These are phyloP conservation scores for Psittacula derbiana DNA, from an alignment of 2,797 vertebrate genomes.

Conservation along the genomic window DNA sequence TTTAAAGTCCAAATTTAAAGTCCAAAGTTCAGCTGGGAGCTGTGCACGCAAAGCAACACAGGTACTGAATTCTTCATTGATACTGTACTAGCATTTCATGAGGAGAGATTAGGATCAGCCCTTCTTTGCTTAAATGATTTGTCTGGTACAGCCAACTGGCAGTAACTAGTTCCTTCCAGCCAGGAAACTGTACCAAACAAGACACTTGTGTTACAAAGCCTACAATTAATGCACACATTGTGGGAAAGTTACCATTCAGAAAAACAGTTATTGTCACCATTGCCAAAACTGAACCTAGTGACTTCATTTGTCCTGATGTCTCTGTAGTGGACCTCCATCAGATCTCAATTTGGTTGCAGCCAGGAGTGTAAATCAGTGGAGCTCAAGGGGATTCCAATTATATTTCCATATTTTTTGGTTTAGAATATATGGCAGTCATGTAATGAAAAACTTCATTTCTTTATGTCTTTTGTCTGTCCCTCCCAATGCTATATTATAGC, in stretches of 20 bases:
- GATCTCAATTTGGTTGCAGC: not conserved
- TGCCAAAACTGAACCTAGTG: not conserved
- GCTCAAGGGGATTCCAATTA: not conserved
- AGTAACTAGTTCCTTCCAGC: not conserved
- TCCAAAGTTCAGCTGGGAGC: not conserved
- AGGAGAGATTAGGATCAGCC: conserved; percentile 65
- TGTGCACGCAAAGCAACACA: not conserved
- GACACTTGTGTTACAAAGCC: not conserved
- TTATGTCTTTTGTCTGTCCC: not conserved
- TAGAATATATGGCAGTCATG: not conserved
- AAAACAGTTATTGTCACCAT: not conserved
- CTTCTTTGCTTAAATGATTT: conserved; percentile 56
- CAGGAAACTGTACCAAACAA: conserved; percentile 17
- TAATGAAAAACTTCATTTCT: not conserved
- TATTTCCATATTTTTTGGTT: not conserved
- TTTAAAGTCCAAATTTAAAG: too few species aligned
- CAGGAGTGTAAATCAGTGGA: not conserved
- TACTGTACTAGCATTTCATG: conserved; percentile 51
- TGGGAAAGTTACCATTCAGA: not conserved
- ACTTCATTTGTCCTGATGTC: not conserved
- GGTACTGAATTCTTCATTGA: conserved; percentile 53
- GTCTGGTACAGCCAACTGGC: conserved; percentile 51
- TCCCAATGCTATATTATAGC: not conserved
- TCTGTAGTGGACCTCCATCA: not conserved
- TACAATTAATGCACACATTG: not conserved